Conservation (phyloP, 2,113 vertebrate genomes). For the Lophotis ruficrista region DNA sequence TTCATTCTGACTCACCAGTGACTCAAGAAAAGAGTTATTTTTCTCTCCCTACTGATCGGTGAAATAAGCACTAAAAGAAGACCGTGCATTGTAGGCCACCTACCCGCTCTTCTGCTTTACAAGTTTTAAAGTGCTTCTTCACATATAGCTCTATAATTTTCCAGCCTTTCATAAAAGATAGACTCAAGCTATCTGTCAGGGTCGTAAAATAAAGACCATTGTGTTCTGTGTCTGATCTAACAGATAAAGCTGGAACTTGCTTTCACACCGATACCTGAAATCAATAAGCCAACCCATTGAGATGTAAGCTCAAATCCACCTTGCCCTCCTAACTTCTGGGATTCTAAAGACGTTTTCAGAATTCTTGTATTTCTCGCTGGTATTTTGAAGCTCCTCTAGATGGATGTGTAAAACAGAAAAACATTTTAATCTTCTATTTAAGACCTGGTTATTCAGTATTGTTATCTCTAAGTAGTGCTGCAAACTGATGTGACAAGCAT, state of each 20-base stretch:
- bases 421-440: not conserved
- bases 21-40: not conserved
- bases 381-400: not conserved
- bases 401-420: not conserved
- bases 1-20: not conserved
- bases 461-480: not conserved
- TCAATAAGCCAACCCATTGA: not conserved
- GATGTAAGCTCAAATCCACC: not conserved
- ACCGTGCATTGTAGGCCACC: not conserved
- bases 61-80: not conserved
- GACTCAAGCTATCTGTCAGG: not conserved
- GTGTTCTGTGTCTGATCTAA: not conserved
- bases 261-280: not conserved
- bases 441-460: not conserved
- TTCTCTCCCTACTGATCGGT: not conserved
- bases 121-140: conserved; percentile 24
- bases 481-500: not conserved
- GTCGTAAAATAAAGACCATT: not conserved
- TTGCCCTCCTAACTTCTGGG: not conserved
- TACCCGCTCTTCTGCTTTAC: not conserved
- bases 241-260: not conserved
- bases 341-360: not conserved
- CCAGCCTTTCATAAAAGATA: not conserved
- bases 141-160: not conserved
- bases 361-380: not conserved